A percentile compares a stretch with the other conserved stretches of the same genome.
Evolutionary conservation across 2,888 invertebrate genomes (phyloP).

Genomic region (Oasisia sp.): DNA sequence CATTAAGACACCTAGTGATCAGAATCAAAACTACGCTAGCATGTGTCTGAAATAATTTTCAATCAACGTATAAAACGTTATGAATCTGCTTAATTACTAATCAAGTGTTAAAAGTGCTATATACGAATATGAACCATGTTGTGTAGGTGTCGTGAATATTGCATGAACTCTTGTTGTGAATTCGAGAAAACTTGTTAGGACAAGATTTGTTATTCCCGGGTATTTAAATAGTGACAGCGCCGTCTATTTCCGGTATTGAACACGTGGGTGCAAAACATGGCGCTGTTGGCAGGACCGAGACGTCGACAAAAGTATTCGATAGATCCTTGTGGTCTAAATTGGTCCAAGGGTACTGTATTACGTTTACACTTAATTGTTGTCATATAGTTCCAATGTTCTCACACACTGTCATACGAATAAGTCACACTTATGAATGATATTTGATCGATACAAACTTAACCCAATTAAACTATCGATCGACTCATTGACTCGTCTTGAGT

Average conservation of each 20-base stretch:
- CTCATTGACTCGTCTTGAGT: no score
- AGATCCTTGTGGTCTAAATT: constrained; percentile 26
- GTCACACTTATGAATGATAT: no score
- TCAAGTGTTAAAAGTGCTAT: not conserved
- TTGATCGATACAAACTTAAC: no score
- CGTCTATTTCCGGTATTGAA: not conserved
- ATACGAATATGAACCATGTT: not conserved
- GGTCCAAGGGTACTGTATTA: constrained; percentile 18
- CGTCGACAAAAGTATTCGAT: constrained; percentile 24
- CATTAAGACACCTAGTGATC: constrained; percentile 19
- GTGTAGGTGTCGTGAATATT: not conserved
- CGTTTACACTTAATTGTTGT: not conserved
- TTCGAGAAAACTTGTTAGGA: not conserved
- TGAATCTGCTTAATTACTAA: not conserved
- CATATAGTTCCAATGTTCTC: not conserved
- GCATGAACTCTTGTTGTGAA: not conserved
- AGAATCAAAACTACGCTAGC: not conserved
- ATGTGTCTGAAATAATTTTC: not conserved
- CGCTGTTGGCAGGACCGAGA: constrained; percentile 26
- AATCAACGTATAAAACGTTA: not conserved
- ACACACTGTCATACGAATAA: no score
- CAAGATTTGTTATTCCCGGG: constrained; percentile 13
- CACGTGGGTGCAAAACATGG: constrained; percentile 18
- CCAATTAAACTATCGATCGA: no score
- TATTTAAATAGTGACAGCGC: not conserved